phyloP scores from a whole-genome alignment of 92 coral and sea anemone species.

The Zoanthus gigantus region DNA sequence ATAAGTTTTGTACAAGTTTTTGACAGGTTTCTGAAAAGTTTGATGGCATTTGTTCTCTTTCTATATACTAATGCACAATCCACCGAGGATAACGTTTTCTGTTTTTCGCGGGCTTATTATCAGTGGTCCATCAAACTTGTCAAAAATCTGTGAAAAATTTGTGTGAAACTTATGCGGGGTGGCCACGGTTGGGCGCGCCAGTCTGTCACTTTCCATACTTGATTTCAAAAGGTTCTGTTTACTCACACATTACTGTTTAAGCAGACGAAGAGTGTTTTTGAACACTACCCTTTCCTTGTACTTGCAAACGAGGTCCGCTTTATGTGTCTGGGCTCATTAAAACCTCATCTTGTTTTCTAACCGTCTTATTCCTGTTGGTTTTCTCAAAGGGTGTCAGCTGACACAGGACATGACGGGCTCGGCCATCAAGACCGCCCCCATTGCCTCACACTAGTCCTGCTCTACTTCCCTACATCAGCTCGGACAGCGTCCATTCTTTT shows the following conservation, averaged over 20 bases:
- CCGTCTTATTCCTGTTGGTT: constrained; percentile 37
- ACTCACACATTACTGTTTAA: constrained; percentile 28
- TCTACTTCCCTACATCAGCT: constrained; percentile 5
- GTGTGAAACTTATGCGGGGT: no score
- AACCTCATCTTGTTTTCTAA: constrained; percentile 10
- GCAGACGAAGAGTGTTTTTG: constrained; percentile 78
- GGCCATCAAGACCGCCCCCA: not conserved
- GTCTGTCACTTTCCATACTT: no score
- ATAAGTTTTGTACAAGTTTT: no score
- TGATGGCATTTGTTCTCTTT: no score
- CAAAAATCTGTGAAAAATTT: no score
- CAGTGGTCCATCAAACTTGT: not conserved
- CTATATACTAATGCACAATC: no score
- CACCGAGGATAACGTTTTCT: no score
- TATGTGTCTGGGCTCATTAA: constrained; percentile 30
- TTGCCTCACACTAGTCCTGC: not conserved
- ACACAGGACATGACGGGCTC: constrained; percentile 45
- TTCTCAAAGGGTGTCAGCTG: constrained; percentile 88
- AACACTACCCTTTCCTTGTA: constrained; percentile 62
- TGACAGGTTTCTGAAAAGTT: no score
- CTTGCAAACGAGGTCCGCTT: constrained; percentile 32
- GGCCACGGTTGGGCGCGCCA: not conserved
- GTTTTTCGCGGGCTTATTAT: not conserved
- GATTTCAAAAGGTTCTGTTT: not conserved
- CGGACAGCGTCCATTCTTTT: not conserved